Evolutionary conservation across 2,888 invertebrate species (phyloP).

Genomic region (Sisyra terminalis): DNA sequence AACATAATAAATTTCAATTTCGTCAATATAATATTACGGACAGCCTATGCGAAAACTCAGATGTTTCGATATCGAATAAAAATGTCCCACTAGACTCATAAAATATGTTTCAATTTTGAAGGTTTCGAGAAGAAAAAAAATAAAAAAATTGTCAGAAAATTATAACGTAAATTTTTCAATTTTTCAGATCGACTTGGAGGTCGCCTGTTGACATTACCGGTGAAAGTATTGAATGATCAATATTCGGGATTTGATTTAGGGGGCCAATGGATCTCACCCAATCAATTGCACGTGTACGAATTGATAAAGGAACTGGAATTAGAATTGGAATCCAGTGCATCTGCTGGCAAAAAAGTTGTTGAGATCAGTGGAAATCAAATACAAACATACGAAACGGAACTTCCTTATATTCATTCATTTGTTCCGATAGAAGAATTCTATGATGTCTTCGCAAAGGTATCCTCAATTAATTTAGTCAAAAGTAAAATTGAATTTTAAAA

Average conservation of each 20-base stretch:
- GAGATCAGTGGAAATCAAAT: conserved; percentile 11
- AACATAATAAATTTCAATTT: no score
- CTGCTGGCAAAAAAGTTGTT: conserved; percentile 14
- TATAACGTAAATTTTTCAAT: no score
- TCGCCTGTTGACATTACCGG: conserved; percentile 13
- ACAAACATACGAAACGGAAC: conserved; percentile 4
- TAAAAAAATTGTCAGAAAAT: neutral
- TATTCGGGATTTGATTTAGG: conserved; percentile 14
- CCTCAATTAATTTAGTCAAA: neutral
- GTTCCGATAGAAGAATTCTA: conserved; percentile 10
- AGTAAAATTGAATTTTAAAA: no score
- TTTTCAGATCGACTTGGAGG: conserved; percentile 17
- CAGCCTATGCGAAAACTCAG: neutral
- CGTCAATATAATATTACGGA: no score
- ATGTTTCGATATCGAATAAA: neutral
- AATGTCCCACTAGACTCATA: no score
- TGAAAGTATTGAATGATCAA: conserved; percentile 11
- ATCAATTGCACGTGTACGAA: conserved; percentile 15
- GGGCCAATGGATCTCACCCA: conserved; percentile 16
- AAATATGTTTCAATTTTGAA: neutral
- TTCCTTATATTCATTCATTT: conserved; percentile 8
- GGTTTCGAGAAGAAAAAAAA: neutral
- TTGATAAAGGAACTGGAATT: conserved; percentile 16
- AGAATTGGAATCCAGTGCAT: conserved; percentile 10
- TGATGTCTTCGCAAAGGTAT: conserved; percentile 12